Base-by-base conservation (phyloP, 2,888 invertebrate genomes). In the Caenorhabditis sp. region DNA sequence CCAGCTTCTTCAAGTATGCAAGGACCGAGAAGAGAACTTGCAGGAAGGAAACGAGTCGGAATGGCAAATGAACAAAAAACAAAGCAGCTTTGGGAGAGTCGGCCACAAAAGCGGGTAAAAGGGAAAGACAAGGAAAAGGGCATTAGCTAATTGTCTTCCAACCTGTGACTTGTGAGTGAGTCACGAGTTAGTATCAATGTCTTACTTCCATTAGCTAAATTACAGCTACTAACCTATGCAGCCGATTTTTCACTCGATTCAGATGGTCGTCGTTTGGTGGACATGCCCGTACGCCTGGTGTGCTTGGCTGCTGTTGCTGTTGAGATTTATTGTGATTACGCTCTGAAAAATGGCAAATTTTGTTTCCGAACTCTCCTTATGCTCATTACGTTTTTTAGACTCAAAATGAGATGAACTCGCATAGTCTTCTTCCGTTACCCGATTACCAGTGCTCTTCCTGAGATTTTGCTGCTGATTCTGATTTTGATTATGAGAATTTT, bases 381-480 rank as follows among this genome's bases (percentile, higher is more conserved):
- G 27, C 7, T 22, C 6, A 41, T 48, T 48, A 76, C 71, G 71
- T 71, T 65, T 65, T 17, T 77, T 77, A 8, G 71, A 45, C 32
- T 73, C 72, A 41, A 78, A 78, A 22, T 61, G 53, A 0, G 78
- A 61, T 7, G 78, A 78, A 39, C 63, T 65, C 11, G 78, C 63
- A 35, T 78, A 78, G 37, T 78, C 65, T 52, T 78, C 78, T 52
- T 78, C 78, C 13, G 78, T 78, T 45, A 78, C 72, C 52, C 78
- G 72, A 48, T 66, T 65, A 5, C 46, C 65, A 35, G 37, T 48
- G 30, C 66, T 77, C 22, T 63, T 70, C 37, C 62, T 62, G 41
- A 70, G 46, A 45, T 50, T 56, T 27, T 63, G 72, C n/a, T n/a
- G n/a, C n/a, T n/a, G n/a, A 13, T 73, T 56, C 15, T 62, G 53